These are phyloP conservation scores for Euplagia quadripunctaria DNA, from an alignment of 2,888 invertebrate genomes.

Conservation along the genomic window DNA sequence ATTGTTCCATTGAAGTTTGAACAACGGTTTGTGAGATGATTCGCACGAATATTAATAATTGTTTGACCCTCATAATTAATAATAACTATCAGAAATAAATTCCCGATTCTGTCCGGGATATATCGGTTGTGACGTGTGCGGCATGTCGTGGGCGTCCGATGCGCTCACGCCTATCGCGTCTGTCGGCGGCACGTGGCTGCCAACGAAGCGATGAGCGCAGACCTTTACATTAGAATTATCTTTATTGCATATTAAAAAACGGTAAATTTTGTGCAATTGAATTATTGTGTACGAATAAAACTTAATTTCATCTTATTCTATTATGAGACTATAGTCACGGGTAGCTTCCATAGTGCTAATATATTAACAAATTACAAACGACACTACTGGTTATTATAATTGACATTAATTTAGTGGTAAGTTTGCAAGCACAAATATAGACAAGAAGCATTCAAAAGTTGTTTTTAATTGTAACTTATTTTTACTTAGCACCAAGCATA, in stretches of 20 bases:
- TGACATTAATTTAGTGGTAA: background rate
- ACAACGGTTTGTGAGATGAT: background rate
- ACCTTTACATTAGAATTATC: constrained; percentile 34
- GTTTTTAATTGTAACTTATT: background rate
- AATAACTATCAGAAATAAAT: background rate
- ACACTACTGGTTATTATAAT: too few relatives aligned
- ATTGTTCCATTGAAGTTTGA: too few relatives aligned
- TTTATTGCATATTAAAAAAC: constrained; percentile 17
- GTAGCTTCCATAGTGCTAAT: too few relatives aligned
- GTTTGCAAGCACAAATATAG: background rate
- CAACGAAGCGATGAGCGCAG: constrained; percentile 32
- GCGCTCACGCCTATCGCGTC: constrained; percentile 53
- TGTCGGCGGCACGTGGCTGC: constrained; percentile 54
- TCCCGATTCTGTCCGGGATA: constrained; percentile 5
- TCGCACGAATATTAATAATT: constrained; percentile 8
- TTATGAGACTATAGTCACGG: background rate
- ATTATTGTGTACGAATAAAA: background rate
- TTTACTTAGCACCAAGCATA: background rate
- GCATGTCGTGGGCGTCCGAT: constrained; percentile 38
- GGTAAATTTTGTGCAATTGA: background rate
- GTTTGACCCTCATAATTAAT: background rate
- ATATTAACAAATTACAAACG: too few relatives aligned
- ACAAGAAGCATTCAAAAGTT: background rate
- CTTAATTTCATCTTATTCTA: background rate
- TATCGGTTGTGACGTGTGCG: constrained; percentile 30